A percentile compares a stretch with the other conserved stretches of the same genome.
Evolutionary conservation across 2,888 invertebrate genomes (phyloP).

Genomic region (Dugesia japonica): DNA sequence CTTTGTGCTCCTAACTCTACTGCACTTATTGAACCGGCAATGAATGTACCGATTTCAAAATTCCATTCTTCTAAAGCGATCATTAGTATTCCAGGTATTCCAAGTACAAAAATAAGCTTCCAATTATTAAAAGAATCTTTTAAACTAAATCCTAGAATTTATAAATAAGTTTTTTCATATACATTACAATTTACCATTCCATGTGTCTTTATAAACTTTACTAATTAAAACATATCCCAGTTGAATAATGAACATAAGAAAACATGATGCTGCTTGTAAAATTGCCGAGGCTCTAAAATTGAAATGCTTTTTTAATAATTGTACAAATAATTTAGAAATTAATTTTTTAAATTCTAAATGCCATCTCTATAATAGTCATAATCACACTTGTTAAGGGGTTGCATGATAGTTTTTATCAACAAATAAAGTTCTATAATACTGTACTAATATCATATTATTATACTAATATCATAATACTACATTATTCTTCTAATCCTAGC

Average conservation of each 20-base stretch:
- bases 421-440: too few relatives aligned
- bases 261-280: constrained; percentile 21
- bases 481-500: too few relatives aligned
- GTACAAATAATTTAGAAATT: too few relatives aligned
- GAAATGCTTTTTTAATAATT: too few relatives aligned
- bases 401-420: too few relatives aligned
- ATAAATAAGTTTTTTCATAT: neutral
- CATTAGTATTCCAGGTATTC: neutral
- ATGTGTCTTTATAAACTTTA: neutral
- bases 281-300: constrained; percentile 28
- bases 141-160: neutral
- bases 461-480: too few relatives aligned
- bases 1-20: neutral
- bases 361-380: too few relatives aligned
- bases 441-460: too few relatives aligned
- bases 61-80: constrained; percentile 8
- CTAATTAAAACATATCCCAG: constrained; percentile 12
- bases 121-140: neutral
- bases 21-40: neutral
- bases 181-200: neutral
- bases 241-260: constrained; percentile 28
- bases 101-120: neutral
- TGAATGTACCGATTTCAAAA: neutral
- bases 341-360: too few relatives aligned
- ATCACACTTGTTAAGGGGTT: too few relatives aligned